A percentile compares a stretch with the other conserved stretches of the same genome.
Evolutionary conservation across 2,888 invertebrate genomes (phyloP).

Genomic region (Thysanoteuthis rhombus): DNA sequence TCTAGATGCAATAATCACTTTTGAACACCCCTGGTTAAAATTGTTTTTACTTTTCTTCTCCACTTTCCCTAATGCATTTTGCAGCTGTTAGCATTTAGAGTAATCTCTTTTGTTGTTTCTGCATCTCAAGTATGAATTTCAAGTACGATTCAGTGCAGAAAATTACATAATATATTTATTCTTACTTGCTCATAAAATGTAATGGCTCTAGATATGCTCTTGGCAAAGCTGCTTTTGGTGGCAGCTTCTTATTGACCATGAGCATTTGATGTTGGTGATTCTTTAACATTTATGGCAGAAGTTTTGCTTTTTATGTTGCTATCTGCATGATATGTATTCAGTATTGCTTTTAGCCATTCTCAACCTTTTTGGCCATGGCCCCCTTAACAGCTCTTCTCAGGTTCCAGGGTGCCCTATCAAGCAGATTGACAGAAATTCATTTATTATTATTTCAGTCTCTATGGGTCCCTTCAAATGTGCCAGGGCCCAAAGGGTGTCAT

Average conservation of each 20-base stretch:
- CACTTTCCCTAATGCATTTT: background rate
- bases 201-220: background rate
- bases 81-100: background rate
- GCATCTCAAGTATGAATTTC: background rate
- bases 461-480: too few species aligned
- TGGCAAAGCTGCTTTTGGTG: background rate
- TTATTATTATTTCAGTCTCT: too few species aligned
- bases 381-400: too few species aligned
- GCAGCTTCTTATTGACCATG: background rate
- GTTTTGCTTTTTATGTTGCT: conserved; percentile 12
- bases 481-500: too few species aligned
- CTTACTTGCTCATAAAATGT: background rate
- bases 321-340: background rate
- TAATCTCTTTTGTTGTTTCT: background rate
- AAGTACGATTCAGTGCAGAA: background rate
- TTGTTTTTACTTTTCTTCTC: background rate
- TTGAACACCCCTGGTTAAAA: background rate
- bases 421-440: too few species aligned
- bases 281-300: background rate
- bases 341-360: background rate
- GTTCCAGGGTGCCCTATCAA: too few species aligned
- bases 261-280: background rate
- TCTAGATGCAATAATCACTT: background rate
- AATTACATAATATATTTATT: background rate
- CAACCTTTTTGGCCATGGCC: too few species aligned